phyloP scores from a whole-genome alignment of 2,797 vertebrate species.

The Liasis olivaceus region DNA sequence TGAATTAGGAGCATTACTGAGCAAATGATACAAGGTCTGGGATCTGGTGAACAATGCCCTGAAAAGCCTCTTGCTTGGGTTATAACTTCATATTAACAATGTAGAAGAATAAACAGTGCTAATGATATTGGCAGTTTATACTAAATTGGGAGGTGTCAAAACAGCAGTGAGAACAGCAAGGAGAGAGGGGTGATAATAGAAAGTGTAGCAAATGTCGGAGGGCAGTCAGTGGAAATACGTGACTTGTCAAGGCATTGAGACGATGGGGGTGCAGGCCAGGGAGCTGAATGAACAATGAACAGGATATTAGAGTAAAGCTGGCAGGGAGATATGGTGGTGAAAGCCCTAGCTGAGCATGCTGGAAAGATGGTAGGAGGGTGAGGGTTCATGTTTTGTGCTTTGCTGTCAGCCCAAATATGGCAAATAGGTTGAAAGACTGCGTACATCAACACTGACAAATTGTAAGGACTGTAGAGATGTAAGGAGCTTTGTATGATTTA shows the following conservation, averaged over 20 bases:
- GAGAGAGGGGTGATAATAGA: not conserved
- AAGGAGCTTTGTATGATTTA: conserved; percentile 10
- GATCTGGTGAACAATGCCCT: not conserved
- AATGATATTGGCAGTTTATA: conserved; percentile 1
- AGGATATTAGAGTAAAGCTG: conserved; percentile 63
- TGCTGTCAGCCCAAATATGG: not conserved
- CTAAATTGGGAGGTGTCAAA: conserved; percentile 22
- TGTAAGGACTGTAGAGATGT: not conserved
- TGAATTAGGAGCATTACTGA: not conserved
- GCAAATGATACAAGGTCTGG: no score
- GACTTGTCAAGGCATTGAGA: conserved; percentile 59
- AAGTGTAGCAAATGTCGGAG: not conserved
- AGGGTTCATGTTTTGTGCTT: not conserved
- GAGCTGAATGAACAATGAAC: conserved; percentile 58
- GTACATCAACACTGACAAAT: not conserved
- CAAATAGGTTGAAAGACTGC: not conserved
- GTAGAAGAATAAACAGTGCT: conserved; percentile 3
- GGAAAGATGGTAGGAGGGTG: not conserved
- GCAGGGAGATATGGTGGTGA: conserved; percentile 8
- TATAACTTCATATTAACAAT: not conserved
- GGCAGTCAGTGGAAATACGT: conserved; percentile 40
- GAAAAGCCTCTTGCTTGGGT: not conserved
- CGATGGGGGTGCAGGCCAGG: conserved; percentile 15
- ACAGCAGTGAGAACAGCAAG: not conserved
- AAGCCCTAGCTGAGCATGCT: not conserved